phyloP scores from a whole-genome alignment of 2,888 invertebrate genomes.

The Cerastis rubricosa region DNA sequence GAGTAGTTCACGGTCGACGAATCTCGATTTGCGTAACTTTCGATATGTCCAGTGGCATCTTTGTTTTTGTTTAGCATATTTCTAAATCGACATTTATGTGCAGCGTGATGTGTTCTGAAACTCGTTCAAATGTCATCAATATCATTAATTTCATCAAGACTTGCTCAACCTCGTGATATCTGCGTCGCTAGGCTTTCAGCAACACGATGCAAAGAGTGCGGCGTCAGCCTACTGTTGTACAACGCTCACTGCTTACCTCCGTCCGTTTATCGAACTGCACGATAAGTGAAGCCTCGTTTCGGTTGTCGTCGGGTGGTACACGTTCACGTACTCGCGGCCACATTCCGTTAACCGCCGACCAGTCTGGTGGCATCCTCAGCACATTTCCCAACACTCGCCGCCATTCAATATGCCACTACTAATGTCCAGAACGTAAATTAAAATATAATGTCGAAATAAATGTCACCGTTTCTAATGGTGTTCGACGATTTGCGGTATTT shows the following conservation, averaged over 20 bases:
- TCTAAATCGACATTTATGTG: conserved; percentile 42
- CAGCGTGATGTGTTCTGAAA: conserved; percentile 47
- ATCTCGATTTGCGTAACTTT: conserved; percentile 42
- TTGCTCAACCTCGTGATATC: conserved; percentile 45
- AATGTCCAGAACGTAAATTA: conserved; percentile 58
- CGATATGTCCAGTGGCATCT: conserved; percentile 29
- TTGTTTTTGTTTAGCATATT: conserved; percentile 58
- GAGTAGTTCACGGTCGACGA: conserved; percentile 55
- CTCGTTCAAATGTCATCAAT: conserved; percentile 52
- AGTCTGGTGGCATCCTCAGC: conserved; percentile 52
- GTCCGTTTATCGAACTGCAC: neutral
- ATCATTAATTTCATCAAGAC: conserved; percentile 39
- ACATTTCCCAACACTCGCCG: conserved; percentile 44
- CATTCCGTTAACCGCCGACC: conserved; percentile 53
- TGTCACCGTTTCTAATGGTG: conserved; percentile 65
- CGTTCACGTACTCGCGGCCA: conserved; percentile 15
- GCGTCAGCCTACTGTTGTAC: neutral
- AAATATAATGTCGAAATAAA: conserved; percentile 63
- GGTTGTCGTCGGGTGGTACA: conserved; percentile 4
- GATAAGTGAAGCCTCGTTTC: neutral
- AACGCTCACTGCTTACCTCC: neutral
- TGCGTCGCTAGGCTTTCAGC: conserved; percentile 17
- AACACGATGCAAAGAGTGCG: neutral
- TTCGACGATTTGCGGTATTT: conserved; percentile 62
- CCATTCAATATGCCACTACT: conserved; percentile 44